Evolutionary conservation across 2,113 vertebrate genomes (phyloP).

Genomic region (Ondatra zibethicus): DNA sequence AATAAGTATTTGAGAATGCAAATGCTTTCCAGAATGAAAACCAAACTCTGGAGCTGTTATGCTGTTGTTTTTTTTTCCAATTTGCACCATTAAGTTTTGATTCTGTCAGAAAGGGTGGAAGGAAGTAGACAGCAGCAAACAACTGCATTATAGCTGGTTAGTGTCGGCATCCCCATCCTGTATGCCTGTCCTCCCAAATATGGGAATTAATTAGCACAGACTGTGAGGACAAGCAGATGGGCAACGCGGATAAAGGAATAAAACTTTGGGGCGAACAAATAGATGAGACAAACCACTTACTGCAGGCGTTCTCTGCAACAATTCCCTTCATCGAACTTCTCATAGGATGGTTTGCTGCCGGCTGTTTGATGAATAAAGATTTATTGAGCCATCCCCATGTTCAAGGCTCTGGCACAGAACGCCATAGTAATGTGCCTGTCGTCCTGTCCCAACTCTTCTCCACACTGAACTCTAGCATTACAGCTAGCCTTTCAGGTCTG

Average conservation of each 20-base stretch:
- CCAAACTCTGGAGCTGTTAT: conserved; percentile 67
- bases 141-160: conserved; percentile 45
- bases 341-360: not conserved
- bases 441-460: not conserved
- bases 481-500: not conserved
- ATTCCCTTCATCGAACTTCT: not conserved
- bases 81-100: conserved; percentile 59
- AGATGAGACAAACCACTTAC: not conserved
- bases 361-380: not conserved
- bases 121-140: not conserved
- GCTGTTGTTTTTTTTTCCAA: conserved; percentile 60
- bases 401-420: not conserved
- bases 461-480: not conserved
- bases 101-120: conserved; percentile 22
- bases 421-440: not conserved
- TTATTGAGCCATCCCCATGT: not conserved
- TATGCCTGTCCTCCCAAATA: not conserved
- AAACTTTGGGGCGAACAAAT: not conserved
- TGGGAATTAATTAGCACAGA: not conserved
- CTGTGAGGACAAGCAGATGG: not conserved
- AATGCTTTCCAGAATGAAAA: conserved; percentile 68
- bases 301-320: not conserved
- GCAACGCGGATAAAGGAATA: conserved; percentile 41
- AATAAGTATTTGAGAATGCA: conserved; percentile 75
- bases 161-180: not conserved